Evolutionary conservation across 1,140 invertebrate genomes (phyloP).

Genomic region (Calliphora vicina): DNA sequence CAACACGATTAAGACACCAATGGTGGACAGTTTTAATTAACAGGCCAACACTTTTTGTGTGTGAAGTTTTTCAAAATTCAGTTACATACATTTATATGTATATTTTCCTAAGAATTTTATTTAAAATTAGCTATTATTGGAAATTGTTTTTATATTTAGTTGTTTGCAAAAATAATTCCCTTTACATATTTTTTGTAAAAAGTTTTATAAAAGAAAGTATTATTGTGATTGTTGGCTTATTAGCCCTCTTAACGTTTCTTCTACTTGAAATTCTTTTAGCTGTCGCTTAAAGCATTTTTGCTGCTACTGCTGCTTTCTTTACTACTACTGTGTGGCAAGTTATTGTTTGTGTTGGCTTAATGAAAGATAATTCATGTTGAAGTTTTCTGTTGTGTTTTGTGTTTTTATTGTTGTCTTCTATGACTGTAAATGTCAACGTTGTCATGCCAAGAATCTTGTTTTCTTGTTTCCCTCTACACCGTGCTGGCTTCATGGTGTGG

Average conservation of each 20-base stretch:
- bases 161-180: neutral
- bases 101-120: too few relatives aligned
- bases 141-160: neutral
- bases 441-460: neutral
- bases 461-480: neutral
- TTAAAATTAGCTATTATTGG: neutral
- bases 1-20: neutral
- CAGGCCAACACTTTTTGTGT: neutral
- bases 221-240: neutral
- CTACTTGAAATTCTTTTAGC: neutral
- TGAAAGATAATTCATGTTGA: constrained; percentile 10
- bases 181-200: too few relatives aligned
- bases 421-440: constrained; percentile 13
- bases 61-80: too few relatives aligned
- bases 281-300: neutral
- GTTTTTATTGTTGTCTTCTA: neutral
- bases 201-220: neutral
- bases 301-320: neutral
- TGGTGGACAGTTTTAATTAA: neutral
- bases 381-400: neutral
- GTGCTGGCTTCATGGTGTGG: too few relatives aligned
- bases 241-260: neutral
- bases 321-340: neutral
- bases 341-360: neutral
- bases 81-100: too few relatives aligned